Conservation (phyloP, 2,888 invertebrate genomes). For the Panopea generosa region DNA sequence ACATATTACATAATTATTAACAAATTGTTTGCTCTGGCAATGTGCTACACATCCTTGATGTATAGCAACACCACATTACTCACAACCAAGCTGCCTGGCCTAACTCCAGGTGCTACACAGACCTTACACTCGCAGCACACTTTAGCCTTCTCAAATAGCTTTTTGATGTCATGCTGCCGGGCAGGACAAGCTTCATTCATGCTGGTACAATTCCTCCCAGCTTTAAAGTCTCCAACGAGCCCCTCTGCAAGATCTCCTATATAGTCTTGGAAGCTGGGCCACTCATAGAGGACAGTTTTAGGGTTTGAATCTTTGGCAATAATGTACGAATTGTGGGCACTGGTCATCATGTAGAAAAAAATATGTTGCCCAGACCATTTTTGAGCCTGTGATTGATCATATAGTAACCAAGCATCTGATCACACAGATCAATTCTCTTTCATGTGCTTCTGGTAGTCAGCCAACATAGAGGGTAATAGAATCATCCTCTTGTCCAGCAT, state of each 20-base stretch:
- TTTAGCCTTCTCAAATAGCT: constrained; percentile 31
- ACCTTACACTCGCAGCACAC: constrained; percentile 36
- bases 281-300: constrained; percentile 7
- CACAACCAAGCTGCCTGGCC: no score
- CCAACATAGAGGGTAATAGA: constrained; percentile 18
- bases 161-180: constrained; percentile 3
- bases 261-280: constrained; percentile 42
- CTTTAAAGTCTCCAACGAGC: constrained; percentile 19
- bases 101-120: no score
- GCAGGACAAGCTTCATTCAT: not conserved
- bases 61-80: no score
- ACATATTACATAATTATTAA: no score
- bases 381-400: constrained; percentile 24
- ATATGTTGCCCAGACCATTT: constrained; percentile 46
- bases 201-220: not conserved
- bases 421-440: constrained; percentile 25
- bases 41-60: no score
- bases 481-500: constrained; percentile 10
- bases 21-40: no score
- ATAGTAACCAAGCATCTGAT: constrained; percentile 40
- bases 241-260: constrained; percentile 29
- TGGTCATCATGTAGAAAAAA: constrained; percentile 25
- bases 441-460: constrained; percentile 28
- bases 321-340: constrained; percentile 28
- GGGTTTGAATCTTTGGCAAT: constrained; percentile 26